Evolutionary conservation across 2,113 vertebrate species (phyloP), one percentile per base, ranked within the genome.

Genomic region (Peromyscus leucopus): DNA sequence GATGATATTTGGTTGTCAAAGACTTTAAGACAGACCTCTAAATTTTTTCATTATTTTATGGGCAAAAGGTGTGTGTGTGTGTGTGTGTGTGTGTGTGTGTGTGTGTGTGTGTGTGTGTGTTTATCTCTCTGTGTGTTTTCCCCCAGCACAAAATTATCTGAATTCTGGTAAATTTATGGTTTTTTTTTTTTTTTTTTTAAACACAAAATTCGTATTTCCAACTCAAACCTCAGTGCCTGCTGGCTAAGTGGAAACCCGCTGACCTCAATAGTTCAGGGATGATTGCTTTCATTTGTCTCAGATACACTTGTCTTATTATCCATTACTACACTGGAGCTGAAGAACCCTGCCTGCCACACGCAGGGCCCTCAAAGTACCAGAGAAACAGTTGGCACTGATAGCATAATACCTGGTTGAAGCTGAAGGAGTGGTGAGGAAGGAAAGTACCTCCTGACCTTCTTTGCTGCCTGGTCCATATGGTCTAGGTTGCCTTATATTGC

Each of bases 1-100:
- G 16, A 69, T 28, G 72, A 5, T 76, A 39, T 82, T 67, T 96
- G 59, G 22, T 89, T 86, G n/a, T 87, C 22, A 87, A 63, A 95
- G 55, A 63, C 7, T 21, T 75, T 2, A 65, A 24, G 12, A 11
- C 91, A 16, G 33, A 22, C 69, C 57, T 69, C 74, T 65, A 83
- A 48, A n/a, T 84, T 72, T 80, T 90, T 94, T 91, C 26, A 51
- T 78, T 95, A 74, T 84, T 85, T 93, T 84, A 48, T 86, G 84
- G 42, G 17, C 28, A 67, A 86, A 59, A 36, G 63, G 19, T 2
- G 0, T 57, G 0, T 46, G 21, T 85, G 24, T 79, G 36, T 85
- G 24, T 79, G 36, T 85, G 24, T 79, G 36, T 85, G 24, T 79
- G 36, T 85, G 24, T 79, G 36, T 85, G 24, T 79, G 36, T 85